Evolutionary conservation across 2,797 vertebrate genomes (phyloP), one percentile per base, ranked within the genome.

Genomic region (Prunella strophiata): DNA sequence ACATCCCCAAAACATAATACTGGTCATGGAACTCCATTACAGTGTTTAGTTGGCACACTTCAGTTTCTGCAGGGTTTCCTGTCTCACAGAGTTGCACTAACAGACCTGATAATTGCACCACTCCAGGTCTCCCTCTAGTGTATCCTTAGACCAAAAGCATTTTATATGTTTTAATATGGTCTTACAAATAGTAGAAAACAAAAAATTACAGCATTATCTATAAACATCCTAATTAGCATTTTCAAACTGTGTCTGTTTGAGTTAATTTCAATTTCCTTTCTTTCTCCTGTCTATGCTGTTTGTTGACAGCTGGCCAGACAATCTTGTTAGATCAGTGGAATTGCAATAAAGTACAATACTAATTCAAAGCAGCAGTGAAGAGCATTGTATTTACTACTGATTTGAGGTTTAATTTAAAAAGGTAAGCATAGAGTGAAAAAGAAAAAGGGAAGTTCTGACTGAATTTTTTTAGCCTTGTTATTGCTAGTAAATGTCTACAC

Each of bases 21-120:
- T 61, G 23, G 16, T 66, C 3, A 1, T 73, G 79, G 36, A 93
- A 67, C 13, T 55, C 27, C 45, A 16, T 66, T 76, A 47, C 12
- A 62, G 8, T 30, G 22, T 15, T 79, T 42, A 58, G 1, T 1
- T 45, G 47, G 11, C 23, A 20, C 0, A 0, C 30, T 65, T 65
- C 26, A 16, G 30, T 61, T 89, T 80, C 57, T 67, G 68, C 50
- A 88, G 6, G 5, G 7, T 32, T 59, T 76, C 47, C 32, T 65
- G 13, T 75, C 51, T 30, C 54, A 25, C 5, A 29, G 32, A 61
- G 34, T 2, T 75, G 8, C 17, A 40, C 34, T 57, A 47, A 47
- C 17, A 48, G 48, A 82, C 5, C 20, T 50, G 16, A 79, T 36
- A 79, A 70, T 67, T 1, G 1, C 51, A 47, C 2, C 4, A 20